phyloP scores from a whole-genome alignment of 2,888 invertebrate species.

The Chloromyia formosa region DNA sequence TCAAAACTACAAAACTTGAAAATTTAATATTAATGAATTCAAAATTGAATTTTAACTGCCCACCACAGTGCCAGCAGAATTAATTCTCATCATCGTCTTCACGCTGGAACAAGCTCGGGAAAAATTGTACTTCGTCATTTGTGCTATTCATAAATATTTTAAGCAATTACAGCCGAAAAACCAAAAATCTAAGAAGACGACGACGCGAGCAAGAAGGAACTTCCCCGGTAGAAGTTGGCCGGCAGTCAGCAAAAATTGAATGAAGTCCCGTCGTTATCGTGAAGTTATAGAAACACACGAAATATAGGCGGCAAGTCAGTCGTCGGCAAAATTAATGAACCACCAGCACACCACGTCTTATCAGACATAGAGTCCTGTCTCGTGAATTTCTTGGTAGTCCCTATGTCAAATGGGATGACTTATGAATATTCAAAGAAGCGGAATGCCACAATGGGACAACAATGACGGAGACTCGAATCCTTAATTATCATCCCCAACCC shows the following conservation, averaged over 20 bases:
- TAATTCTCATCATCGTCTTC: slow-evolving; percentile 42
- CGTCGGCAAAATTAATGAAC: slow-evolving; percentile 36
- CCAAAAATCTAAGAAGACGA: slow-evolving; percentile 23
- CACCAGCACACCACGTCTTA: slow-evolving; percentile 21
- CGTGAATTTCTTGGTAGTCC: background rate
- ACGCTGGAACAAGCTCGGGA: slow-evolving; percentile 2
- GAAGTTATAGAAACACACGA: slow-evolving; percentile 30
- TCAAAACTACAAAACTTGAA: slow-evolving; percentile 34
- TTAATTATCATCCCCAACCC: slow-evolving; percentile 25
- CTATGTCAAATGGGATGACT: slow-evolving; percentile 10
- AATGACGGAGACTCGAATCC: slow-evolving; percentile 24
- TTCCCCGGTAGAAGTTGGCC: slow-evolving; percentile 1
- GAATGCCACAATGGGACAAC: slow-evolving; percentile 4
- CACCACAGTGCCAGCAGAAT: slow-evolving; percentile 39
- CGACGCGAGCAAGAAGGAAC: background rate
- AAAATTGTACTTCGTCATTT: slow-evolving; percentile 46
- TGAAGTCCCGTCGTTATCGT: background rate
- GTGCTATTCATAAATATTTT: slow-evolving; percentile 49
- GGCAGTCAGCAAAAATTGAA: slow-evolving; percentile 38
- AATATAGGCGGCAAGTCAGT: slow-evolving; percentile 5
- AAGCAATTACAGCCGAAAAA: slow-evolving; percentile 46
- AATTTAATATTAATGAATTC: slow-evolving; percentile 37
- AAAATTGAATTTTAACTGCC: slow-evolving; percentile 37
- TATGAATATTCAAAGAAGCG: slow-evolving; percentile 34
- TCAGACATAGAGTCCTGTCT: background rate